A percentile compares a stretch with the other conserved stretches of the same genome.
Evolutionary conservation across 64 coral and sea anemone genomes (phyloP).

Genomic region (Dendrophyllia cribrosa): DNA sequence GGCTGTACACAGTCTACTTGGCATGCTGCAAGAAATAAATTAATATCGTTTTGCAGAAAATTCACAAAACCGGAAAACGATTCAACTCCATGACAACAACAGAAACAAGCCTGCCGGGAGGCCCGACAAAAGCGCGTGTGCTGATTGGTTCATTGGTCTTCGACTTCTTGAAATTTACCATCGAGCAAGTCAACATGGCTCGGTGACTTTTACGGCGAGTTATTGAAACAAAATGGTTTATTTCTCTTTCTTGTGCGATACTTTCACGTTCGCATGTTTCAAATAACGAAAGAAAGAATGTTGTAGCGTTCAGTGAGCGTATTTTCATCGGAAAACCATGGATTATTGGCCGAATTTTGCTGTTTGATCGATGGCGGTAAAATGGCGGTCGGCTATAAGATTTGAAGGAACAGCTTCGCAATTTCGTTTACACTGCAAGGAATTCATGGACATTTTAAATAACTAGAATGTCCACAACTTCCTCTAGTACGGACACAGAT

Average conservation of each 20-base stretch:
- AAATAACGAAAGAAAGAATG: neutral
- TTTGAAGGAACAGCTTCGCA: no score
- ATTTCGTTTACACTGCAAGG: neutral
- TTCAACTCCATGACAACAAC: conserved; percentile 16
- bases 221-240: no score
- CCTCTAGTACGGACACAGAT: neutral
- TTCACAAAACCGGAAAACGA: no score
- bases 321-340: neutral
- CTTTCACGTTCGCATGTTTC: neutral
- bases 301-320: neutral
- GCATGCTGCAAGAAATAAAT: no score
- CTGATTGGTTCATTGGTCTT: neutral
- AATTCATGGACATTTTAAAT: neutral
- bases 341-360: neutral
- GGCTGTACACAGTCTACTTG: no score
- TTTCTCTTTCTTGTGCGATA: neutral
- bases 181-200: neutral
- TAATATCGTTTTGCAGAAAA: no score
- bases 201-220: neutral
- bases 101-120: neutral
- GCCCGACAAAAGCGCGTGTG: neutral
- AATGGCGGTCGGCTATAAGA: neutral
- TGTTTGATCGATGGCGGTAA: conserved; percentile 6
- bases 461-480: conserved; percentile 8
- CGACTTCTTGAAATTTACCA: neutral